phyloP scores from a whole-genome alignment of 2,888 invertebrate genomes.

The Sthenelais limicola region DNA sequence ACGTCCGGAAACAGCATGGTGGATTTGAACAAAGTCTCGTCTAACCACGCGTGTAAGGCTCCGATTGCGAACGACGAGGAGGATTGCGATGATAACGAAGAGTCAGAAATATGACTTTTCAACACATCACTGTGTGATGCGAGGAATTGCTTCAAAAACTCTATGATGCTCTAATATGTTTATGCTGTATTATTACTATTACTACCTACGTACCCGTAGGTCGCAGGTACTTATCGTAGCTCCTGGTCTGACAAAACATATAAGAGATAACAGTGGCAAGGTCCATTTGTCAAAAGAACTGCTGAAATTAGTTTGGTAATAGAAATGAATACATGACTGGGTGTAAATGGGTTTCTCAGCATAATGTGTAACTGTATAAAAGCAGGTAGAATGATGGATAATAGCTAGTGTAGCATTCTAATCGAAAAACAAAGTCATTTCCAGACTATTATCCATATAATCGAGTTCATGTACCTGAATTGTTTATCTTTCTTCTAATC shows the following conservation, averaged over 20 bases:
- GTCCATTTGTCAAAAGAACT: slow-evolving; percentile 25
- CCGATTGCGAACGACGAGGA: slow-evolving; percentile 39
- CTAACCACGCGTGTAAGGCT: slow-evolving; percentile 30
- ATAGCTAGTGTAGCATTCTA: not conserved
- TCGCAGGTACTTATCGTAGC: too few species aligned
- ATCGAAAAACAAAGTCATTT: not conserved
- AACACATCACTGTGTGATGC: not conserved
- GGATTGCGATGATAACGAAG: slow-evolving; percentile 38
- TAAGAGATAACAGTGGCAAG: too few species aligned
- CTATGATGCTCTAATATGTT: not conserved
- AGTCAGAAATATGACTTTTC: slow-evolving; percentile 33
- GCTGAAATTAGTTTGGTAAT: slow-evolving; percentile 4
- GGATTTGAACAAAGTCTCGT: slow-evolving; percentile 9
- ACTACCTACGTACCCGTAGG: too few species aligned
- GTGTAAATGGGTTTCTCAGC: not conserved
- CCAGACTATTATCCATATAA: slow-evolving; percentile 9
- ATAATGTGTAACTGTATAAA: slow-evolving; percentile 13
- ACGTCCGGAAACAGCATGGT: slow-evolving; percentile 28
- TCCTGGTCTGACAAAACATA: too few species aligned
- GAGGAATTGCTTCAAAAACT: slow-evolving; percentile 18
- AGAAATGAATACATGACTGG: slow-evolving; percentile 5
- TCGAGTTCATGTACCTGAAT: not conserved
- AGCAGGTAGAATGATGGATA: not conserved
- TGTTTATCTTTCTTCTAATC: not conserved
- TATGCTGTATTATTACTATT: too few species aligned